Evolutionary conservation across 2,888 invertebrate genomes (phyloP), one percentile per base, ranked within the genome.

Genomic region (Toxonevra muliebris): DNA sequence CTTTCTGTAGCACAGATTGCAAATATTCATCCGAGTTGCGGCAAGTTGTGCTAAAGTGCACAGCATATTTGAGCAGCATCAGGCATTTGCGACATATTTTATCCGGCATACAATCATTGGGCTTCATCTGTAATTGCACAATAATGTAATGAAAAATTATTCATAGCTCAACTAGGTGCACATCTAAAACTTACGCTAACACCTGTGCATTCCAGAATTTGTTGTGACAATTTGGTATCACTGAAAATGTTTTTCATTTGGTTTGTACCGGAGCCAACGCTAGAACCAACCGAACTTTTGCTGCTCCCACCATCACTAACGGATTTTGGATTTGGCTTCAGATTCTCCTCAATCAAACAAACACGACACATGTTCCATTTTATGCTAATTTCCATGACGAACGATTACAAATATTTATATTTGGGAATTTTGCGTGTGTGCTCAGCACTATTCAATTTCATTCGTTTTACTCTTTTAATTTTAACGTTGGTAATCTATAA

Each of bases 331-430:
- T n/a, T 12, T 41, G 50, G 48, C 42, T 61, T 53, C 45, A n/a
- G 40, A 19, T 50, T 13, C 58, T 75, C 78, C 59, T 75, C 76
- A 15, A 71, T 50, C 42, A 76, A 60, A 58, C 83, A 83, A 3
- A 82, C 75, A 0, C 83, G 77, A 45, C 83, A 83, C 65, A 83
- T 73, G 58, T 76, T 80, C 83, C 83, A 83, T 53, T 79, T 83
- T 61, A 83, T 82, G 53, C 75, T 76, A 57, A 83, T 80, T 72
- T 83, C 81, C 82, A 82, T 83, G 43, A 50, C 17, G 12, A 50
- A 8, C n/a, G 10, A 41, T 59, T 42, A 10, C 13, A 41, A 59
- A 11, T 59, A 40, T 43, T 43, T 59, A 30, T 7, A n/a, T n/a
- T n/a, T n/a, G n/a, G n/a, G 30, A 30, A 30, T 30, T 30, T 30